These are phyloP conservation scores for Sorex araneus DNA, from an alignment of 2,113 vertebrate genomes.

Conservation along the genomic window DNA sequence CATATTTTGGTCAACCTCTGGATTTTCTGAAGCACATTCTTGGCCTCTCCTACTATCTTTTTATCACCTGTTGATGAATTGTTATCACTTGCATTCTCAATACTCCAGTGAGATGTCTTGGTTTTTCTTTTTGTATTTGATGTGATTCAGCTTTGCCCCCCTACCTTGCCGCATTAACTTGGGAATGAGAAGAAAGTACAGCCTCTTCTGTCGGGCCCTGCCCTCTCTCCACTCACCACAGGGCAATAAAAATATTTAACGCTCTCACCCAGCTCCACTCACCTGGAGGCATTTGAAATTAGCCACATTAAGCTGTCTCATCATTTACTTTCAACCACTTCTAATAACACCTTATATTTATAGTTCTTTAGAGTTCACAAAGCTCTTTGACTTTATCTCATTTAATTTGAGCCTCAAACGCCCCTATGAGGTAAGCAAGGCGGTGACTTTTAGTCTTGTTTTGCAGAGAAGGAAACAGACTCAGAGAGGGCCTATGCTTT, in stretches of 20 bases:
- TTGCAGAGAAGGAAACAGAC: slow-evolving; percentile 2
- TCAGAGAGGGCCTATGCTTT: background rate
- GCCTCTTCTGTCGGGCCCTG: background rate
- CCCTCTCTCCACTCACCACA: background rate
- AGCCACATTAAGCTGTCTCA: slow-evolving; percentile 70
- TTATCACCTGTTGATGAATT: background rate
- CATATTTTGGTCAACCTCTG: background rate
- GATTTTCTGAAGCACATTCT: slow-evolving; percentile 6
- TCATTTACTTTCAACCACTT: slow-evolving; percentile 59
- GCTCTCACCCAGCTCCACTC: background rate
- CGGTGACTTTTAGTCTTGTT: slow-evolving; percentile 25
- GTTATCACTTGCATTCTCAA: background rate
- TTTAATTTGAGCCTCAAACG: slow-evolving; percentile 70
- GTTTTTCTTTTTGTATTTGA: background rate
- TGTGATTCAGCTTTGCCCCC: background rate
- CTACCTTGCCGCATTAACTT: background rate
- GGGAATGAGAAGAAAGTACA: background rate
- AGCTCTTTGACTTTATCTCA: slow-evolving; percentile 57
- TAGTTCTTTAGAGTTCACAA: slow-evolving; percentile 58
- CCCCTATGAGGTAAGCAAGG: slow-evolving; percentile 74
- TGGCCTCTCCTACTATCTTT: background rate
- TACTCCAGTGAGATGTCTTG: background rate
- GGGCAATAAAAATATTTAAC: background rate
- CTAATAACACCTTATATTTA: slow-evolving; percentile 70
- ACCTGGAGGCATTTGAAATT: slow-evolving; percentile 36